Conservation (phyloP, 2,797 vertebrate species). For the Poecilia picta region DNA sequence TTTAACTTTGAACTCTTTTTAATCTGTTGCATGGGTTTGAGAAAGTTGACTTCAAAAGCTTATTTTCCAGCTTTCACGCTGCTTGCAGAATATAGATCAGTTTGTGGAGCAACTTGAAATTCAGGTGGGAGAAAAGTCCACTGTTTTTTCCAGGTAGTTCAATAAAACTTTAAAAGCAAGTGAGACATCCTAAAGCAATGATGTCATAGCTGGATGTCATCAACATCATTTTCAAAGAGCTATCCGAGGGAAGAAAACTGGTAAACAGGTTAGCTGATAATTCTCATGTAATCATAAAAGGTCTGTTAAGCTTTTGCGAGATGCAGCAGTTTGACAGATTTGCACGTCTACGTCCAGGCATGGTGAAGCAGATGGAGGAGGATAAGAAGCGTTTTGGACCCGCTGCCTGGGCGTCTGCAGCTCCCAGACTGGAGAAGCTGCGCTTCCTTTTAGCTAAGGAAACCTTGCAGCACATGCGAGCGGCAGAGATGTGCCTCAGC, state of each 20-base stretch:
- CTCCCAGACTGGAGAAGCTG: slow-evolving; percentile 89
- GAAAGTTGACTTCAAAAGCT: neutral
- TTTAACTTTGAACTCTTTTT: neutral
- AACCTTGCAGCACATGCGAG: slow-evolving; percentile 91
- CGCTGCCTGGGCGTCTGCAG: slow-evolving; percentile 88
- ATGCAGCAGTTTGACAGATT: neutral
- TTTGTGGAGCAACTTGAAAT: neutral
- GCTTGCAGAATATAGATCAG: neutral
- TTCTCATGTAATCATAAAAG: neutral
- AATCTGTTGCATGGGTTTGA: neutral
- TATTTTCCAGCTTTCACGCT: neutral
- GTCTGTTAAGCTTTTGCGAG: neutral
- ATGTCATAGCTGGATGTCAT: neutral
- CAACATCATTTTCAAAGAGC: neutral
- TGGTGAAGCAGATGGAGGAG: slow-evolving; percentile 92
- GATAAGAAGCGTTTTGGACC: slow-evolving; percentile 89
- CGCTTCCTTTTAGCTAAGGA: slow-evolving; percentile 90
- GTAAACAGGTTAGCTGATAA: neutral
- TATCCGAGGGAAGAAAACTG: neutral
- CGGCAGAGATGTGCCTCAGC: slow-evolving; percentile 89
- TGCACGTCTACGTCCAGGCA: slow-evolving; percentile 75
- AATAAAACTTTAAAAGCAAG: neutral
- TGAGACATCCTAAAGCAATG: neutral
- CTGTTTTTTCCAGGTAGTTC: neutral
- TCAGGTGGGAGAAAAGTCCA: neutral